These are phyloP conservation scores for Seriola quinqueradiata DNA, from an alignment of 2,113 vertebrate species.

Conservation along the genomic window DNA sequence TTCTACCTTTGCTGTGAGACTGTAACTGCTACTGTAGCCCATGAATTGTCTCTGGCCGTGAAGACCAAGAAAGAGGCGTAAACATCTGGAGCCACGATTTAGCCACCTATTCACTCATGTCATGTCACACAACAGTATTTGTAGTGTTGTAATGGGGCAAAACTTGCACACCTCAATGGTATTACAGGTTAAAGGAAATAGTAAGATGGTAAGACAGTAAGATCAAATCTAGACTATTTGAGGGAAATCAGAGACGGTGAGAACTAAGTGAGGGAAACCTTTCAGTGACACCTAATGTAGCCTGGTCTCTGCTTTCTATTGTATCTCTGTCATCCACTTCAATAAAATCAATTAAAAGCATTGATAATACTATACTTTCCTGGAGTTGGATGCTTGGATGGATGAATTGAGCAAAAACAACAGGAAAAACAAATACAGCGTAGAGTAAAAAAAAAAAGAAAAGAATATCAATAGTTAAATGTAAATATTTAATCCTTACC, in stretches of 20 bases:
- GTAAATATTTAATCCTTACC: no score
- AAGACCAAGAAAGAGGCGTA: conserved; percentile 21
- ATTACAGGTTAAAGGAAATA: background rate
- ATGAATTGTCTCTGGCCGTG: conserved; percentile 37
- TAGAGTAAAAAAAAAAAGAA: no score
- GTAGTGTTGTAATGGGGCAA: background rate
- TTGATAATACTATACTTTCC: background rate
- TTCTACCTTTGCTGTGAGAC: background rate
- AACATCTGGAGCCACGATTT: background rate
- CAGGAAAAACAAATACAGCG: background rate
- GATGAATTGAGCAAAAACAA: background rate
- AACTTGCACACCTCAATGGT: background rate
- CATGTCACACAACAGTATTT: background rate
- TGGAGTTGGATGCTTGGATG: background rate
- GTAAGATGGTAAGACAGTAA: background rate
- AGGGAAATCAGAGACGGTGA: no score
- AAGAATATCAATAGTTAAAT: no score
- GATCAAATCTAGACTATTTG: background rate
- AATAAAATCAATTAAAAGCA: conserved; percentile 4
- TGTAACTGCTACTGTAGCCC: background rate
- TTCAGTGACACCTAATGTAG: background rate
- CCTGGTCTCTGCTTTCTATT: background rate
- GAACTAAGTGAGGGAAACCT: background rate
- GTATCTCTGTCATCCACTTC: background rate
- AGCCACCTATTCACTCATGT: background rate